Base-by-base conservation (phyloP, 2,113 vertebrate species). In the Lipophrys pholis region DNA sequence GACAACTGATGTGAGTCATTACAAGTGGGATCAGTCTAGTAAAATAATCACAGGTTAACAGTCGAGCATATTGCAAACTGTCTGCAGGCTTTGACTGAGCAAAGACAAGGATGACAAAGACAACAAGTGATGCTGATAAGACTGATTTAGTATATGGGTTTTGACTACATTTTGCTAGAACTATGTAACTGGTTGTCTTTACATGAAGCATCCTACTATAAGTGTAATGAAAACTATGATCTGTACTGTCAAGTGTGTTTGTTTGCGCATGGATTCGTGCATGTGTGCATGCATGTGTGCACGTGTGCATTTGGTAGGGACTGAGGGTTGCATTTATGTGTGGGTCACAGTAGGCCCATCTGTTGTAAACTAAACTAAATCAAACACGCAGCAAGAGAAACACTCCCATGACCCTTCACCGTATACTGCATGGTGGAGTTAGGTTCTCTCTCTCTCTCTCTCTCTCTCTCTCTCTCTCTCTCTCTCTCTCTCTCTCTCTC, bases 261-360 rank as follows among this genome's bases (percentile, higher is more conserved):
- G 16, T 74, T 9, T 55, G 21, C 75, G 54, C 55, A 7, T 54
- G 17, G 65, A 49, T 77, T 51, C 50, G 63, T 50, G 30, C 58
- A 48, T 67, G 58, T 61, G 62, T 69, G 59, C 65, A 38, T 55
- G 14, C 56, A 59, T 42, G 48, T 53, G 61, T 69, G 62, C 46
- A 11, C 41, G 15, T 53, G 43, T 77, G 42, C 42, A 54, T 70
- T 35, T 55, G 49, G 39, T 39, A 51, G 14, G 50, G 65, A 42
- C 41, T 40, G 70, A 56, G 63, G 74, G 74, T 51, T 78, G 69
- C 77, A 69, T 84, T 52, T 62, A 73, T 83, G 87, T 81, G 69
- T 89, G 78, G 81, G 87, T 93, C 91, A 87, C 93, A 92, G 88
- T 88, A 72, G 88, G 88, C 87, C 93, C 93, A 94, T 94, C 93